A percentile compares a stretch with the other conserved stretches of the same genome.
Conservation (phyloP, 2,888 invertebrate genomes). For the Drosophila melanosoma region DNA sequence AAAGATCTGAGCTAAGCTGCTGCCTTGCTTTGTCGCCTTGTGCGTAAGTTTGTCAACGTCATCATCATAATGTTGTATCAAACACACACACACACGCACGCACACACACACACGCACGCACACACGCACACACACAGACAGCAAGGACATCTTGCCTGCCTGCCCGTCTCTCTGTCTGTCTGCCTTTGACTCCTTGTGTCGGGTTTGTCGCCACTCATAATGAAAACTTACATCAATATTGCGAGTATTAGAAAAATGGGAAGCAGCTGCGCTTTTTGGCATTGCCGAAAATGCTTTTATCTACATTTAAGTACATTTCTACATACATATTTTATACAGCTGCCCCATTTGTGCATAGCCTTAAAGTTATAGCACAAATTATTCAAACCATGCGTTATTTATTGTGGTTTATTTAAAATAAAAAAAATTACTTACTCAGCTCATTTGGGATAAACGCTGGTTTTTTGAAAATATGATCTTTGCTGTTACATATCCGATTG, state of each 20-base stretch:
- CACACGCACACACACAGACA: conserved; percentile 18
- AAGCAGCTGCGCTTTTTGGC: conserved; percentile 60
- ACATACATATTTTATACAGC: neutral
- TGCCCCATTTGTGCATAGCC: conserved; percentile 34
- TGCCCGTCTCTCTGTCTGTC: conserved; percentile 9
- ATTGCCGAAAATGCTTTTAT: conserved; percentile 12
- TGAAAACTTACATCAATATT: conserved; percentile 77
- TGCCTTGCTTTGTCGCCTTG: conserved; percentile 42
- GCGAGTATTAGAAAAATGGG: conserved; percentile 72
- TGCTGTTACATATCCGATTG: neutral
- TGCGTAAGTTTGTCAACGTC: conserved; percentile 78
- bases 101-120: conserved; percentile 13
- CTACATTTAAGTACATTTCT: neutral
- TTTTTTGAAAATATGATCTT: neutral
- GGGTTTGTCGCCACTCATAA: conserved; percentile 56
- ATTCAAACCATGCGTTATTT: neutral
- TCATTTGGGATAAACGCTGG: neutral
- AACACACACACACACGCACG: conserved; percentile 10
- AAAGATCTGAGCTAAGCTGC: conserved; percentile 64
- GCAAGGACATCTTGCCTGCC: conserved; percentile 9
- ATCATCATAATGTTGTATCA: conserved; percentile 64
- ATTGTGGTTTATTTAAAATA: neutral
- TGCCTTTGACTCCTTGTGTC: conserved; percentile 28
- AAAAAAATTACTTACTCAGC: neutral
- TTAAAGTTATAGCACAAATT: conserved; percentile 25